These are phyloP conservation scores for Xylota segnis DNA, from an alignment of 2,888 invertebrate genomes.

Conservation along the genomic window DNA sequence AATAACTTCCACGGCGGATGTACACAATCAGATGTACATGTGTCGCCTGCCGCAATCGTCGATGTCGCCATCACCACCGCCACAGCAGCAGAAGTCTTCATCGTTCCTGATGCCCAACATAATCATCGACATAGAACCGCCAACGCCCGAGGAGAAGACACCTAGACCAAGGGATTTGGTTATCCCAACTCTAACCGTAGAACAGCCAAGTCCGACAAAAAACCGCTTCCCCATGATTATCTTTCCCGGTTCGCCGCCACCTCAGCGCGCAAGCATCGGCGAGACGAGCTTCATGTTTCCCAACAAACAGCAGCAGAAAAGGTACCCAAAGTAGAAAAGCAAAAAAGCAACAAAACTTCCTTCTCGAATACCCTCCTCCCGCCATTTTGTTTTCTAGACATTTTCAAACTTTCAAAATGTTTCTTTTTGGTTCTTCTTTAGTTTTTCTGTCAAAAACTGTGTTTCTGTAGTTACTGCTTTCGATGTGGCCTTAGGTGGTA, in stretches of 20 bases:
- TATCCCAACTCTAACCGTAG: slow-evolving; percentile 88
- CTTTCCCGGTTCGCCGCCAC: slow-evolving; percentile 87
- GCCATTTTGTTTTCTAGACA: slow-evolving; percentile 58
- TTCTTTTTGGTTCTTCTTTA: slow-evolving; percentile 14
- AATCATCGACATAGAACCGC: slow-evolving; percentile 81
- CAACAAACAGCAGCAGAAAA: slow-evolving; percentile 85
- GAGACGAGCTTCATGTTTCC: slow-evolving; percentile 83
- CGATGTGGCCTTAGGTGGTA: slow-evolving; percentile 49
- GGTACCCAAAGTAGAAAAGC: slow-evolving; percentile 78
- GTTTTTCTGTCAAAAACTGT: slow-evolving; percentile 49
- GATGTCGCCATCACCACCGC: slow-evolving; percentile 45
- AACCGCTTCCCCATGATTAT: slow-evolving; percentile 84
- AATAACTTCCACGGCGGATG: slow-evolving; percentile 79
- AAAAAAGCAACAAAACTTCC: slow-evolving; percentile 79
- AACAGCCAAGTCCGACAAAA: slow-evolving; percentile 89
- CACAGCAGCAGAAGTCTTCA: slow-evolving; percentile 40
- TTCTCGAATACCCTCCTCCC: slow-evolving; percentile 76
- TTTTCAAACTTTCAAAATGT: slow-evolving; percentile 37
- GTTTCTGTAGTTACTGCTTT: slow-evolving; percentile 65
- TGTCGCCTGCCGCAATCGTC: slow-evolving; percentile 63
- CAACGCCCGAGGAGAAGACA: slow-evolving; percentile 80
- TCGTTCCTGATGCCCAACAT: slow-evolving; percentile 77
- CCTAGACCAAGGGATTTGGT: slow-evolving; percentile 85
- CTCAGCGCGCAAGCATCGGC: slow-evolving; percentile 84
- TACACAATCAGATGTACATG: slow-evolving; percentile 73